Evolutionary conservation across 1,140 invertebrate species (phyloP).

Genomic region (Cardiocondyla obscurior): DNA sequence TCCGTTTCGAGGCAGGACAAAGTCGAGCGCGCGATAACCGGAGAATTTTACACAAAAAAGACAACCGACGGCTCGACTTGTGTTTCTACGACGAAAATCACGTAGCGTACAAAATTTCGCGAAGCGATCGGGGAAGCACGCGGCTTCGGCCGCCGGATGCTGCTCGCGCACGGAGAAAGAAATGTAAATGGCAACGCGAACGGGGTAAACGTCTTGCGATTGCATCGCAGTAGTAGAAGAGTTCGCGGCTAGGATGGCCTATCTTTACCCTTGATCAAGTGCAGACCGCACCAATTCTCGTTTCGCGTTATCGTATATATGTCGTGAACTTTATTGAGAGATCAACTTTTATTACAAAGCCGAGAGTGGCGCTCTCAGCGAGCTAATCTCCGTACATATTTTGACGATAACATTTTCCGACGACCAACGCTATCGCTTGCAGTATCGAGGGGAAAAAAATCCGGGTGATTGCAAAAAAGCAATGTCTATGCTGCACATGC

Average conservation of each 20-base stretch:
- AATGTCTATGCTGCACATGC: background rate
- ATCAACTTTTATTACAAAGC: background rate
- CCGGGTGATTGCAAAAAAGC: conserved; percentile 10
- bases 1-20: background rate
- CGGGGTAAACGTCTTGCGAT: background rate
- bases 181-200: background rate
- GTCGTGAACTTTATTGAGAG: background rate
- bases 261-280: conserved; percentile 45
- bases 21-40: conserved; percentile 5
- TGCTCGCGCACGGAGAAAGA: background rate
- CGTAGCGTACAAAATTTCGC: background rate
- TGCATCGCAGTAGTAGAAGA: conserved; percentile 52
- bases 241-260: conserved; percentile 42
- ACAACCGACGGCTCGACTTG: no score
- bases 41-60: background rate
- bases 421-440: background rate
- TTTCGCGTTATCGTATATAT: conserved; percentile 4
- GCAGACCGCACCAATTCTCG: conserved; percentile 5
- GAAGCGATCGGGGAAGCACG: background rate
- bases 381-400: background rate
- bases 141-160: background rate
- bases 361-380: background rate
- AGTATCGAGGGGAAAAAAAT: background rate
- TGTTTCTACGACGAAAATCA: background rate
- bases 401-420: background rate